These are phyloP conservation scores for Auanema freiburgensis DNA, from an alignment of 2,888 invertebrate species.

Conservation along the genomic window DNA sequence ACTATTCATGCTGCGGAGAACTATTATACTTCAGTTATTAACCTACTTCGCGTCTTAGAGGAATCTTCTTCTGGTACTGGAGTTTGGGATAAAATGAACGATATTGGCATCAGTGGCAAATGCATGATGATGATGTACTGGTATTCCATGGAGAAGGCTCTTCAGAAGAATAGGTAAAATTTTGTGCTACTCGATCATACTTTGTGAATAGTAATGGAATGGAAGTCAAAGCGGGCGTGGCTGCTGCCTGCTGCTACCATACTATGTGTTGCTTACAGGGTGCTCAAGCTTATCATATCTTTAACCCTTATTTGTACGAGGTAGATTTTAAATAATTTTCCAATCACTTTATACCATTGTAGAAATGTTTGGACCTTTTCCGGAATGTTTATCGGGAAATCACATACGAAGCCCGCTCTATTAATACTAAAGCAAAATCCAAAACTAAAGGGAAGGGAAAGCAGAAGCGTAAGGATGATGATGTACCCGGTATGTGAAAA, in stretches of 20 bases:
- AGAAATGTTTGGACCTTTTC: constrained; percentile 19
- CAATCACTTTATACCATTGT: neutral
- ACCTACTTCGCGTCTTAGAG: constrained; percentile 8
- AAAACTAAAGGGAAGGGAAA: constrained; percentile 12
- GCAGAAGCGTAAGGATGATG: constrained; percentile 13
- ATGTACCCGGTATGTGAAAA: neutral
- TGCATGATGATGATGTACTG: constrained; percentile 11
- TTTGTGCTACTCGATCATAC: too few relatives aligned
- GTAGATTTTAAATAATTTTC: neutral
- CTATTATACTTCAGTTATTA: constrained; percentile 9
- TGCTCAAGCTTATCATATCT: constrained; percentile 18
- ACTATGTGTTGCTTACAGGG: constrained; percentile 18
- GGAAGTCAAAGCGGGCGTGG: constrained; percentile 11
- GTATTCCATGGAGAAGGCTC: constrained; percentile 20
- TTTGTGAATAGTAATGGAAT: neutral
- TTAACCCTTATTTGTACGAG: constrained; percentile 18
- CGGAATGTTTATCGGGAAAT: constrained; percentile 10
- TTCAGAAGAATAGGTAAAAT: constrained; percentile 15
- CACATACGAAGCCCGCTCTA: constrained; percentile 2
- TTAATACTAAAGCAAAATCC: neutral
- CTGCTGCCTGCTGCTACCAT: constrained; percentile 18
- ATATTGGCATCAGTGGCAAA: neutral
- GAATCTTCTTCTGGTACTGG: neutral
- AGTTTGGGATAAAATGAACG: constrained; percentile 14
- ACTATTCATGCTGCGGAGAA: too few relatives aligned